Evolutionary conservation across 2,888 invertebrate species (phyloP).

Genomic region (Netelia melanura): DNA sequence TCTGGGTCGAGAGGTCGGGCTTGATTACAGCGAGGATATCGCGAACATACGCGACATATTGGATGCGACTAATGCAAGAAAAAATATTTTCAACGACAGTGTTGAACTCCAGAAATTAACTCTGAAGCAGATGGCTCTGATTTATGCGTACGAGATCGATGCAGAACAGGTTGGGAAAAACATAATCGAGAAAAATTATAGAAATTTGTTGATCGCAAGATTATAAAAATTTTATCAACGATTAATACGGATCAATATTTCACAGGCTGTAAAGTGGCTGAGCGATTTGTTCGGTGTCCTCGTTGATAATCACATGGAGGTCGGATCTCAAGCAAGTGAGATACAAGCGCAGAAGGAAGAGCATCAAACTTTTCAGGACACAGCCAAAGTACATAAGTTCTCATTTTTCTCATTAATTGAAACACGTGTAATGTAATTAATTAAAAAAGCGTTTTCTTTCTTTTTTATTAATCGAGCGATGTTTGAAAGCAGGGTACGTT

Average conservation of each 20-base stretch:
- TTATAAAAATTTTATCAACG: slow-evolving; percentile 45
- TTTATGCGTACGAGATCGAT: slow-evolving; percentile 91
- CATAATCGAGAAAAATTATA: background rate
- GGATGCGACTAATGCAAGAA: slow-evolving; percentile 89
- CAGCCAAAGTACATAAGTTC: slow-evolving; percentile 88
- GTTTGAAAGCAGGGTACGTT: slow-evolving; percentile 88
- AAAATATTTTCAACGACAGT: slow-evolving; percentile 90
- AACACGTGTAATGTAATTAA: slow-evolving; percentile 24
- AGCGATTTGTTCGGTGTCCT: slow-evolving; percentile 91
- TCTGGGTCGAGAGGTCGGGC: slow-evolving; percentile 89
- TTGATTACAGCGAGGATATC: slow-evolving; percentile 91
- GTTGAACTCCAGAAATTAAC: slow-evolving; percentile 92
- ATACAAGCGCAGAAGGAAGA: slow-evolving; percentile 91
- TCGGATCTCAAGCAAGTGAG: slow-evolving; percentile 91
- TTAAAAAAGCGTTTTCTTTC: slow-evolving; percentile 5
- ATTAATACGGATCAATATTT: slow-evolving; percentile 55
- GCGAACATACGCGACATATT: slow-evolving; percentile 90
- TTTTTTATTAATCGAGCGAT: slow-evolving; percentile 1
- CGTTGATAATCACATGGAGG: slow-evolving; percentile 89
- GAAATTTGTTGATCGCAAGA: background rate
- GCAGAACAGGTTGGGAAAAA: slow-evolving; percentile 87
- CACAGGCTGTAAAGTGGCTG: slow-evolving; percentile 91
- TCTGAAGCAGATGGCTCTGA: slow-evolving; percentile 91
- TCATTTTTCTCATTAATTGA: background rate
- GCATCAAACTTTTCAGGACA: slow-evolving; percentile 91